Evolutionary conservation across 2,888 invertebrate genomes (phyloP).

Genomic region (Mycogona germanica): DNA sequence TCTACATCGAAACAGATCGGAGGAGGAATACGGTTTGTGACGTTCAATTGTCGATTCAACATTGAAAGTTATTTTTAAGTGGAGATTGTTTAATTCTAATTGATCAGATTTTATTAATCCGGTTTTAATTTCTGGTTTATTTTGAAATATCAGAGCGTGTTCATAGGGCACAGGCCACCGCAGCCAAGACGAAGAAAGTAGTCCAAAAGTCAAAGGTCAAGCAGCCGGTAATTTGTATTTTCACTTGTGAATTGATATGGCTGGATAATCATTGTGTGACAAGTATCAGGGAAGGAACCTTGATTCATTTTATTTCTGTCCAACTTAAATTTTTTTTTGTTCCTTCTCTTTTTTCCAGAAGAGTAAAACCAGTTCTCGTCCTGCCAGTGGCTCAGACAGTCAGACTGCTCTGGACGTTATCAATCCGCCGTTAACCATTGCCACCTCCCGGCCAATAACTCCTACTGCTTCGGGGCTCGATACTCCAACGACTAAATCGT

Average conservation of each 20-base stretch:
- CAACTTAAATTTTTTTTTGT: not conserved
- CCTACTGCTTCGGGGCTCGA: not conserved
- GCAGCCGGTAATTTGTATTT: conserved; percentile 16
- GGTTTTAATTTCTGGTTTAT: not conserved
- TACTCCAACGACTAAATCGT: not conserved
- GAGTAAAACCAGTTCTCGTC: conserved; percentile 15
- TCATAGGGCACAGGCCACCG: conserved; percentile 37
- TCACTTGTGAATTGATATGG: no score
- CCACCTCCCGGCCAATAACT: no score
- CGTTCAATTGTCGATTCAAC: not conserved
- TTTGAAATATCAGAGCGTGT: conserved; percentile 31
- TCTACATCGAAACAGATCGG: conserved; percentile 58
- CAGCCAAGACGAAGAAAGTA: conserved; percentile 34
- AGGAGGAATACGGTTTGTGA: conserved; percentile 49
- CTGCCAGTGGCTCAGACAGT: conserved; percentile 13
- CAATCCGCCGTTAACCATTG: not conserved
- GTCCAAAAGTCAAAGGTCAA: conserved; percentile 19
- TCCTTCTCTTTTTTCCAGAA: conserved; percentile 17
- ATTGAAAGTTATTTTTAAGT: not conserved
- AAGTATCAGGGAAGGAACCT: no score
- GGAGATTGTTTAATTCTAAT: not conserved
- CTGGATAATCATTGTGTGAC: no score
- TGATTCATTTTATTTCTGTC: no score
- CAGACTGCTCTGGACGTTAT: conserved; percentile 2
- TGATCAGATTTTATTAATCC: not conserved